Evolutionary conservation across 23 tunicate species (phyloP).

Genomic region (Botrylloides violaceus): DNA sequence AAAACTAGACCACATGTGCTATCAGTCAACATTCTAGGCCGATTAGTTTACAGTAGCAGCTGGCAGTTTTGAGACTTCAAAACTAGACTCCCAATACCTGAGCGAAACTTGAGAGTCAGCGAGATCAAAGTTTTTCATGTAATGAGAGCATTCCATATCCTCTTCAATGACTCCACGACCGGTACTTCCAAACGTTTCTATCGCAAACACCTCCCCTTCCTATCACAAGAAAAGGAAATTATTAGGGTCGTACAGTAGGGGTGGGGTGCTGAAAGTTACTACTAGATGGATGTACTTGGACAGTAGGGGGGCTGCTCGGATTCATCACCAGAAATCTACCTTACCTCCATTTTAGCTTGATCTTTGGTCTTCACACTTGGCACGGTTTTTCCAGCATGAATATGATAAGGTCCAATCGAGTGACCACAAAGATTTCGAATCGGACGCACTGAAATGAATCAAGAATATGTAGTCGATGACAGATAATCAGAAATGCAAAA

Average conservation of each 20-base stretch:
- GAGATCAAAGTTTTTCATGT: conserved; percentile 95
- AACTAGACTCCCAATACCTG: no score
- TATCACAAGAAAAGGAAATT: conserved; percentile 6
- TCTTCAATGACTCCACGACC: conserved; percentile 93
- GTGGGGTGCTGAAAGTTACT: no score
- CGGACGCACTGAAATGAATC: conserved; percentile 64
- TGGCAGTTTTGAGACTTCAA: no score
- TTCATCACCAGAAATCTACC: no score
- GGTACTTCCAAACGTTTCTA: conserved; percentile 96
- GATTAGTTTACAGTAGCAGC: no score
- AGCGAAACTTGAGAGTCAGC: conserved; percentile 46
- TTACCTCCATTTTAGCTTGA: conserved; percentile 91
- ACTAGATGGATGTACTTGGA: no score
- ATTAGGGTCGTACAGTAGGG: no score
- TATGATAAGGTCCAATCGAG: conserved; percentile 85
- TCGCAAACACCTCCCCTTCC: conserved; percentile 99
- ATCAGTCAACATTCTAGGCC: no score
- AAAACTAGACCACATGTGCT: no score
- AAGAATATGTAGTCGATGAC: no score
- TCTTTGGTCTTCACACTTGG: conserved; percentile 91
- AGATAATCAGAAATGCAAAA: no score
- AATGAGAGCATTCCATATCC: conserved; percentile 98
- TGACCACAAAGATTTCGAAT: conserved; percentile 90
- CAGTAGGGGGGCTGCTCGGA: no score
- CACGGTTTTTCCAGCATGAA: conserved; percentile 96